A percentile compares a stretch with the other conserved stretches of the same genome.
phyloP scores from a whole-genome alignment of 23 tunicate species.

The Styela clava region DNA sequence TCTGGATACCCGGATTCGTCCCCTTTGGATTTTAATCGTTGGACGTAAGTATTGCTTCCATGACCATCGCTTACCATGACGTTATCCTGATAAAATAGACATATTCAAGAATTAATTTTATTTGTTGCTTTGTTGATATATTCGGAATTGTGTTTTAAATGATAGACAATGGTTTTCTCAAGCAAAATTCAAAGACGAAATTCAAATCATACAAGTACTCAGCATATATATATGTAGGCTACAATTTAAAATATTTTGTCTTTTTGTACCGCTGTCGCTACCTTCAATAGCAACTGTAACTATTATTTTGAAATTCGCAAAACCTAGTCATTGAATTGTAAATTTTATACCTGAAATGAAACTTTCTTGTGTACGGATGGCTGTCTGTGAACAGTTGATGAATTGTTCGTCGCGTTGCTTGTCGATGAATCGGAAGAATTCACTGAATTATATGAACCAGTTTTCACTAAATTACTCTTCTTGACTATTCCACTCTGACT shows the following conservation, averaged over 20 bases:
- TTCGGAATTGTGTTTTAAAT: too few relatives aligned
- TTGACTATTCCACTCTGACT: conserved; percentile 40
- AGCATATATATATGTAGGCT: too few relatives aligned
- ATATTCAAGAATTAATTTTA: too few relatives aligned
- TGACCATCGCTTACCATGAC: conserved; percentile 11
- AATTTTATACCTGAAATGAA: conserved; percentile 47
- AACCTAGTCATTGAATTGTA: too few relatives aligned
- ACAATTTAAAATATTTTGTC: too few relatives aligned
- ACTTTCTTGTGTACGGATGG: conserved; percentile 49
- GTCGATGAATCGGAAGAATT: conserved; percentile 57
- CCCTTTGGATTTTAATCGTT: not conserved
- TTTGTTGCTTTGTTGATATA: not conserved
- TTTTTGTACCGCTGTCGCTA: too few relatives aligned
- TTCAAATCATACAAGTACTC: too few relatives aligned
- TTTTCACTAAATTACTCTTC: conserved; percentile 58
- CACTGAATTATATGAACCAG: conserved; percentile 54
- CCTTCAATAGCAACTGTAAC: too few relatives aligned
- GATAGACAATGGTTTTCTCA: too few relatives aligned
- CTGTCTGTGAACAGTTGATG: conserved; percentile 25
- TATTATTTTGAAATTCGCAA: too few relatives aligned
- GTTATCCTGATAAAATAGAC: not conserved
- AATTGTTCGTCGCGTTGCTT: conserved; percentile 44
- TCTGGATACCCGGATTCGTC: not conserved
- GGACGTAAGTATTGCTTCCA: not conserved
- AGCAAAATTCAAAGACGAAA: too few relatives aligned